Evolutionary conservation across 2,888 invertebrate species (phyloP).

Genomic region (Fragum fragum): DNA sequence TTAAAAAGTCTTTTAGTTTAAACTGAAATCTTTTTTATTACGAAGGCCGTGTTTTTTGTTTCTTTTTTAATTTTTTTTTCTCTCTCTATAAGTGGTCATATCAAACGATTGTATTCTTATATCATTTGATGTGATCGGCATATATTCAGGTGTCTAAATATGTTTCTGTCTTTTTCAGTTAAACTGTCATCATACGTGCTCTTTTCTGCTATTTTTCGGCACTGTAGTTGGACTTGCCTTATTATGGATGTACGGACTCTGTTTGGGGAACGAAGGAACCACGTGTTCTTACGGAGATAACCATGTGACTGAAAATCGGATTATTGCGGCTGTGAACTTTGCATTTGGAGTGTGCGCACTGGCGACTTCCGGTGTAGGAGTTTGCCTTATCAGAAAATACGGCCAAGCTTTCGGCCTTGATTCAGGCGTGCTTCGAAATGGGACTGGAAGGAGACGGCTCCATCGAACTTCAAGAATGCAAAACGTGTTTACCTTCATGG

Average conservation of each 20-base stretch:
- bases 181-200: slow-evolving; percentile 52
- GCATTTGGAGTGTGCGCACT: slow-evolving; percentile 32
- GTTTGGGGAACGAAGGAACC: slow-evolving; percentile 34
- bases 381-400: slow-evolving; percentile 44
- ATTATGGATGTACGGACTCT: slow-evolving; percentile 64
- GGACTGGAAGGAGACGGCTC: not conserved
- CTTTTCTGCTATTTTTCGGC: slow-evolving; percentile 51
- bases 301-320: slow-evolving; percentile 37
- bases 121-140: too few species aligned
- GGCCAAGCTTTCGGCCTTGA: slow-evolving; percentile 51
- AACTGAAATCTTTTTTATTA: too few species aligned
- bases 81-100: too few species aligned
- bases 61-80: too few species aligned
- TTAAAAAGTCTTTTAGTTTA: too few species aligned
- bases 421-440: not conserved
- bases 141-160: too few species aligned
- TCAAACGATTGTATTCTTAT: too few species aligned
- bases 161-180: slow-evolving; percentile 32
- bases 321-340: slow-evolving; percentile 37
- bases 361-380: slow-evolving; percentile 31
- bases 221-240: slow-evolving; percentile 50
- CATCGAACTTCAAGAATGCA: slow-evolving; percentile 5
- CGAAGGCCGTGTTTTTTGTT: too few species aligned
- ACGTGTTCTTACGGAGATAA: slow-evolving; percentile 45
- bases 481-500: not conserved